These are phyloP conservation scores for Perizoma flavofasciatum DNA, from an alignment of 2,888 invertebrate species.

Conservation along the genomic window DNA sequence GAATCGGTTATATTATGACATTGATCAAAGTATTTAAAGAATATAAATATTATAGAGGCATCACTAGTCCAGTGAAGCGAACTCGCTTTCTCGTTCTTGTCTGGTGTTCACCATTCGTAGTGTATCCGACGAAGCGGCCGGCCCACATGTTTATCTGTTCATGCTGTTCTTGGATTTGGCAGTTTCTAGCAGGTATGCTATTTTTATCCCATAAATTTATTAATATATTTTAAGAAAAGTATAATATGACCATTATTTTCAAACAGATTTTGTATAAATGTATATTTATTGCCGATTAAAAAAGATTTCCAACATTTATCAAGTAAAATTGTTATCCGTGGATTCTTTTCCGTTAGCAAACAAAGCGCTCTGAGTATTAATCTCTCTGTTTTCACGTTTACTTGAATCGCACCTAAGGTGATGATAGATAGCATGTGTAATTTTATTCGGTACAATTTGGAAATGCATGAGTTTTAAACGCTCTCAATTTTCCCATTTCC, in stretches of 20 bases:
- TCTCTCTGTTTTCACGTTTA: slow-evolving; percentile 21
- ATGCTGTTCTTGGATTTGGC: slow-evolving; percentile 48
- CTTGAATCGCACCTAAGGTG: slow-evolving; percentile 5
- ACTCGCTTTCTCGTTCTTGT: slow-evolving; percentile 17
- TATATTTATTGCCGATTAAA: too few species aligned
- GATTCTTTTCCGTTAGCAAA: slow-evolving; percentile 28
- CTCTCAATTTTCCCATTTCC: too few species aligned
- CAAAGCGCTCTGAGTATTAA: slow-evolving; percentile 18
- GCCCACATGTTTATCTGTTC: slow-evolving; percentile 53
- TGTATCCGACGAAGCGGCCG: slow-evolving; percentile 29
- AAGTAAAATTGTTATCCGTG: slow-evolving; percentile 19
- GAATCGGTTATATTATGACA: not conserved
- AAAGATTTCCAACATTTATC: not conserved
- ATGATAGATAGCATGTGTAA: not conserved
- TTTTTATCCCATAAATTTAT: too few species aligned
- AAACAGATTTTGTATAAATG: too few species aligned
- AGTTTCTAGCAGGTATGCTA: slow-evolving; percentile 47
- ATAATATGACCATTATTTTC: too few species aligned
- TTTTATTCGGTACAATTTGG: too few species aligned
- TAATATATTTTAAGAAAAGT: too few species aligned
- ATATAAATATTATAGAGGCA: slow-evolving; percentile 11
- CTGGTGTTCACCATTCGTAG: slow-evolving; percentile 29
- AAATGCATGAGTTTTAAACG: too few species aligned
- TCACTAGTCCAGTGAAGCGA: slow-evolving; percentile 28
- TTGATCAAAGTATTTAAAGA: slow-evolving; percentile 1